Evolutionary conservation across 2,797 vertebrate genomes (phyloP), one percentile per base, ranked within the genome.

Genomic region (Parauchenoglanis punctatus): DNA sequence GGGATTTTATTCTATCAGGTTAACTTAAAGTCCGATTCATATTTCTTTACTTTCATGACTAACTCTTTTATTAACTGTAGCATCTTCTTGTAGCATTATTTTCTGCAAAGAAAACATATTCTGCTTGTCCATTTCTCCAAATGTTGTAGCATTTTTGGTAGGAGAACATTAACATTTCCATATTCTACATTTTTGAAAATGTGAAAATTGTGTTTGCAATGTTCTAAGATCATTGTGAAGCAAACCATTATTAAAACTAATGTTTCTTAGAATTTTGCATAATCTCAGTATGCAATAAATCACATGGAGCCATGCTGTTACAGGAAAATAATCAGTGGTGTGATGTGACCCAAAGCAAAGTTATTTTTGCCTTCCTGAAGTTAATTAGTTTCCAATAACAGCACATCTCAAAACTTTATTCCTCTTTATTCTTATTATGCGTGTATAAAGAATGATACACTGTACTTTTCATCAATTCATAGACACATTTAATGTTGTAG

Each of bases 31-130:
- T 83, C 85, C 1, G 2, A 28, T 76, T 81, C 6, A 61, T 11
- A 13, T 83, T 82, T 52, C 28, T 67, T 68, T 52, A 68, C 63
- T 68, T 63, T 68, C n/a, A 65, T 63, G 80, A 28, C 40, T 65
- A 82, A 40, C 28, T 35, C 10, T n/a, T n/a, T 15, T 11, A 56
- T 18, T 20, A 20, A 25, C 3, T 61, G 15, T 15, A 61, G 46
- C 17, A 31, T 31, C 17, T 15, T 58, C 23, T n/a, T 52, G 10
- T 31, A 7, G 4, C 11, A 58, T 8, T 54, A 17, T 77, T 65
- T 28, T 17, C 25, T 1, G 61, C 4, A 82, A 49, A 11, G 35
- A 65, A 23, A 63, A 83, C 23, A 28, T 13, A 46, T 81, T 44
- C 11, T 61, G 31, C 10, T n/a, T 25, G 15, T 12, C 7, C 3